Base-by-base conservation (phyloP, 2,113 vertebrate genomes). In the Festucalex cinctus region DNA sequence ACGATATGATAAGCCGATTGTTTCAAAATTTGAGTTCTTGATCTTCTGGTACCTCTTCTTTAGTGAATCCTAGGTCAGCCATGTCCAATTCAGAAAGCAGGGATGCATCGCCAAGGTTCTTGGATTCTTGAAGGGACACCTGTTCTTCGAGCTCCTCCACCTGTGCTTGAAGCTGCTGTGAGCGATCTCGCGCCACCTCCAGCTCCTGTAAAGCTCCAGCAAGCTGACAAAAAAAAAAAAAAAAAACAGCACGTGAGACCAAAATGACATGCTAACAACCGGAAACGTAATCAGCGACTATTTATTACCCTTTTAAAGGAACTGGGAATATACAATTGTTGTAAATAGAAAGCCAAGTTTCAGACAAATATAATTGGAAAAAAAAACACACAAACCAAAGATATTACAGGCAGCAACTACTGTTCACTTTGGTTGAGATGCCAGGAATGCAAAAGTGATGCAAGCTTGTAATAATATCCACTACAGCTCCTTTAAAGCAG, bases 121-220 rank as follows among this genome's bases (percentile, higher is more conserved):
- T 76, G 71, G 67, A 67, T 16, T 83, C 76, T 66, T 89, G 88
- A 22, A 92, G 73, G 5, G 86, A 88, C 61, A 80, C 63, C 65
- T 90, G 84, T 66, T 92, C 92, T 76, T 89, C 85, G 24, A 92
- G 86, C 60, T 89, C 90, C 63, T 92, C 88, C 75, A 93, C 83
- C 83, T 86, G 88, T 20, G 64, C 73, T 73, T 91, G 91, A 24
- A 93, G 86, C 73, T 88, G 82, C 76, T 85, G 88, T 0, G 76
- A 88, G 41, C 60, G 82, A 51, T 63, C 64, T 13, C 66, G 83
- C 0, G 76, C 83, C 1, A 53, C 72, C 65, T 89, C 88, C 80
- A 84, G 85, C 69, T 91, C 88, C 71, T 77, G 77, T 82, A 71
- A 67, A 0, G 88, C 84, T 63, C 91, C 90, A 0, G 71, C 36